These are phyloP conservation scores for Lipophrys pholis DNA, from an alignment of 2,113 vertebrate genomes.

Conservation along the genomic window DNA sequence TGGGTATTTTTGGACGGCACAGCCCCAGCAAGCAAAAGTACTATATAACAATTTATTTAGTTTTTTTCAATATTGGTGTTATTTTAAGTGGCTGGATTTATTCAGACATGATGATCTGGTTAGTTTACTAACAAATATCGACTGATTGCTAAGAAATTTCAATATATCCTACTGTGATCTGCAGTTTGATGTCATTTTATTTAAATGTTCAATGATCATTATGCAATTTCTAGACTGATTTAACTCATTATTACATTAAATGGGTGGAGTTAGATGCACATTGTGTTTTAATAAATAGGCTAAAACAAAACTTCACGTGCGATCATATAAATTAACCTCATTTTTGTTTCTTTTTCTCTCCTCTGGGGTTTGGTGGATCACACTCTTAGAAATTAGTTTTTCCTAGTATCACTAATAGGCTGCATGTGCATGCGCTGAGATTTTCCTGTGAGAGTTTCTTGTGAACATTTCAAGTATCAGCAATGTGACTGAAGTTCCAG, in stretches of 20 bases:
- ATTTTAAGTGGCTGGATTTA: not conserved
- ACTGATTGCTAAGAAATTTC: not conserved
- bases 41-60: too few relatives aligned
- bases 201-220: too few relatives aligned
- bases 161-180: not conserved
- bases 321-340: not conserved
- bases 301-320: conserved; percentile 20
- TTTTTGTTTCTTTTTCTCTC: not conserved
- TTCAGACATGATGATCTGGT: not conserved
- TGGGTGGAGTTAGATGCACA: too few relatives aligned
- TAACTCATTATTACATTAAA: too few relatives aligned
- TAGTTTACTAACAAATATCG: not conserved
- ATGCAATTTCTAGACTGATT: too few relatives aligned
- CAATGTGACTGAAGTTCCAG: not conserved
- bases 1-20: too few relatives aligned
- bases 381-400: too few relatives aligned
- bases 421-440: conserved; percentile 5
- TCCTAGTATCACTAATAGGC: too few relatives aligned
- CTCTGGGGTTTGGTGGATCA: conserved; percentile 7
- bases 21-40: too few relatives aligned
- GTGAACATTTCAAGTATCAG: not conserved
- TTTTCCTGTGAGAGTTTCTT: conserved; percentile 17
- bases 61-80: not conserved
- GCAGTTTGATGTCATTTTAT: too few relatives aligned
- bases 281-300: conserved; percentile 18